Percentiles rank a stretch among this genome's conserved stretches.
phyloP scores from a whole-genome alignment of 2,113 vertebrate genomes.

The Bos taurus region ARS-UCD2.0 NC_037331.1:42010001-42010500 shows the following conservation, averaged over 20 bases:
- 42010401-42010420: not conserved
- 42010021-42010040: too few species aligned
- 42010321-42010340: not conserved
- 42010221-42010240: not conserved
- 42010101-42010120: not conserved
- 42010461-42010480: not conserved
- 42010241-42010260: not conserved
- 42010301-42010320: not conserved
- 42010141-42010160: not conserved
- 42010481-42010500: not conserved
- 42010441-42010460: not conserved
- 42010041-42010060: too few species aligned
- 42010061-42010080: too few species aligned
- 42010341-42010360: not conserved
- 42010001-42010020: too few species aligned
- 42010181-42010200: not conserved
- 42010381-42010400: not conserved
- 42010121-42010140: not conserved
- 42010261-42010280: not conserved
- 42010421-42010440: not conserved
- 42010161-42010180: not conserved
- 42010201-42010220: not conserved
- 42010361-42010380: not conserved
- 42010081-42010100: too few species aligned
- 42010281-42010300: not conserved